Base-by-base conservation (phyloP, 2,888 invertebrate species). In the Volucella bombylans region DNA sequence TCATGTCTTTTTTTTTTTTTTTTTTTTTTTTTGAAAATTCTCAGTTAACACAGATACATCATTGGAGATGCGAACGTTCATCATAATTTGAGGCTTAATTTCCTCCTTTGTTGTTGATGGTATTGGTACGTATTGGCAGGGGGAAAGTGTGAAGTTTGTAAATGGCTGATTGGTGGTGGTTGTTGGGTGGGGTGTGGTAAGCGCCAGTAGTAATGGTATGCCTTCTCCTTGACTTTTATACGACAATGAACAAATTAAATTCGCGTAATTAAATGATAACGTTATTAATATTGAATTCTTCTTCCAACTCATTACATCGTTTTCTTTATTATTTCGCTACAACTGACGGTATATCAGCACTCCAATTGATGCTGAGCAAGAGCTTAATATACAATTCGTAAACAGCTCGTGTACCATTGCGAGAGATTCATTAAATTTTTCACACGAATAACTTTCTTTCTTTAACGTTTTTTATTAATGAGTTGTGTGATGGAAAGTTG, bases 191-290 rank as follows among this genome's bases (percentile, higher is more conserved):
- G 12, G 10, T 23, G 55, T 41, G 15, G 3, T 47, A 3, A 3
- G 23, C 6, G 31, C 1, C 31, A 31, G 31, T 6, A 31, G 31
- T 0, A 31, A 6, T 31, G 6, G 31, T 6, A 6, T 31, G 31
- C 6, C 31, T 23, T 31, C 39, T 43, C 52, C 45, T 61, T 45
- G 52, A 55, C 47, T 69, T 77, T 62, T 69, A 62, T 69, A 68
- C 23, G 47, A 54, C 54, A 68, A 54, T 62, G 69, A 69, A 49
- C 69, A 77, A 69, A 77, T 77, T 54, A 77, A 77, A 69, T 68
- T 68, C 62, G 23, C 47, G 43, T 68, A 69, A 77, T 77, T 23
- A 62, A 31, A 54, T 11, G 54, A 41, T 55, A 69, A 39, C 18
- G 54, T 3, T 14, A 39, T 64, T 55, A 47, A 73, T 73, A 73